Evolutionary conservation across 2,888 invertebrate genomes (phyloP).

Genomic region (Rotaria magnacalcarata): DNA sequence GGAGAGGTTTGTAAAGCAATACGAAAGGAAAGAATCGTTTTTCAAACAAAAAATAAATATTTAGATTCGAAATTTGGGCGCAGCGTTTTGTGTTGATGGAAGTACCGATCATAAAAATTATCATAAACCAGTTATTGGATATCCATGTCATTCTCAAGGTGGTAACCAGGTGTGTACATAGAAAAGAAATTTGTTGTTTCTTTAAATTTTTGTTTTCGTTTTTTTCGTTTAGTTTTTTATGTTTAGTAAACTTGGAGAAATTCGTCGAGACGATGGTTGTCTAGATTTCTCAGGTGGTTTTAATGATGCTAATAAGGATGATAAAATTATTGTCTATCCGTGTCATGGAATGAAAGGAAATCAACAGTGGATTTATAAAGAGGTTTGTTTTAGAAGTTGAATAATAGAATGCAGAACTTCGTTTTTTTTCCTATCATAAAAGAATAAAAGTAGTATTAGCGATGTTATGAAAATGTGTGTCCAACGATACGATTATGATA

Average conservation of each 20-base stretch:
- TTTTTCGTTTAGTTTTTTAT: constrained; percentile 54
- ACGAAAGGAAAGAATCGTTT: too few species aligned
- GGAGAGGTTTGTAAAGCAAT: constrained; percentile 74
- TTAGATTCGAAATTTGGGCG: constrained; percentile 34
- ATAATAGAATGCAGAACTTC: too few species aligned
- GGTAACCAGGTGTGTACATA: constrained; percentile 61
- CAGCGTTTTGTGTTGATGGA: constrained; percentile 42
- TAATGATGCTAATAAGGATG: constrained; percentile 46
- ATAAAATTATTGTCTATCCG: constrained; percentile 42
- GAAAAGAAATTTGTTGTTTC: background rate
- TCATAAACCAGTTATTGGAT: constrained; percentile 89
- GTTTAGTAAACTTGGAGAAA: constrained; percentile 56
- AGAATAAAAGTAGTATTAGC: too few species aligned
- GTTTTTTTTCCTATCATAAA: too few species aligned
- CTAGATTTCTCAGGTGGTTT: constrained; percentile 55
- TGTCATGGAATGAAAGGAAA: constrained; percentile 48
- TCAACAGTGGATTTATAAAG: constrained; percentile 47
- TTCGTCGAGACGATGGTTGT: constrained; percentile 58
- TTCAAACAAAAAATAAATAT: background rate
- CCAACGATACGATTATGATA: background rate
- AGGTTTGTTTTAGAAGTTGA: constrained; percentile 49
- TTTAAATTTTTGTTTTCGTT: background rate
- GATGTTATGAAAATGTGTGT: too few species aligned
- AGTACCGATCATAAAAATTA: constrained; percentile 76
- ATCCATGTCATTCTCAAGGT: constrained; percentile 78